Evolutionary conservation across 2,797 vertebrate species (phyloP), one percentile per base, ranked within the genome.

Genomic region (Sebastes reedi): DNA sequence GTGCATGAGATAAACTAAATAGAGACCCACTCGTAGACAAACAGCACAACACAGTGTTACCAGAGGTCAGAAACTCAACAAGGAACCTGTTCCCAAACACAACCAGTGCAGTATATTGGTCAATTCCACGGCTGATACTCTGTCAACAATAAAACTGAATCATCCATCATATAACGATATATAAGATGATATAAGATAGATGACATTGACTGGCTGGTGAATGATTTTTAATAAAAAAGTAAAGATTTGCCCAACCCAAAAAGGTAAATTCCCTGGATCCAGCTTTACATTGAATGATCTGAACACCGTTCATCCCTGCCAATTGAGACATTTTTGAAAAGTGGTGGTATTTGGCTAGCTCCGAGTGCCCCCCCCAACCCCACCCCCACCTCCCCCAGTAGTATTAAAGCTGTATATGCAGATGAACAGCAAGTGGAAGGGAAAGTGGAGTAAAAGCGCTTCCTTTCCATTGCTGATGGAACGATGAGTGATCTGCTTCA

Each of bases 401-500:
- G 39, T 80, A 65, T 80, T 79, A 50, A 50, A 71, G 65, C 59
- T 81, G 62, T 76, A 59, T 68, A 73, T 67, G 69, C 62, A 69
- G 46, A 68, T 81, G 80, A 69, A 64, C 58, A 67, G 79, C 54
- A 56, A 81, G 58, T 79, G 70, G 32, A 69, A 72, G 54, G 85
- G 22, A 87, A 79, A 84, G 67, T 56, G 69, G 62, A 82, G 73
- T 72, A 52, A 83, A 77, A 79, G 42, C 4, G 3, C 27, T 79
- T 83, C 69, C 56, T 81, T 67, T 87, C 36, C 67, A 8, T n/a
- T 29, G 32, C 72, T 81, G 73, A 90, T 90, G 76, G 77, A 82
- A 75, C 71, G 67, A 82, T 77, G 87, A 92, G 77, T 81, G 80
- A 88, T 82, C 66, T 81, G 71, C 75, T 68, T 81, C 64, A 52